A percentile compares a stretch with the other conserved stretches of the same genome.
Evolutionary conservation across 1,140 invertebrate genomes (phyloP).

Genomic region (Drosophila subpulchrella): DNA sequence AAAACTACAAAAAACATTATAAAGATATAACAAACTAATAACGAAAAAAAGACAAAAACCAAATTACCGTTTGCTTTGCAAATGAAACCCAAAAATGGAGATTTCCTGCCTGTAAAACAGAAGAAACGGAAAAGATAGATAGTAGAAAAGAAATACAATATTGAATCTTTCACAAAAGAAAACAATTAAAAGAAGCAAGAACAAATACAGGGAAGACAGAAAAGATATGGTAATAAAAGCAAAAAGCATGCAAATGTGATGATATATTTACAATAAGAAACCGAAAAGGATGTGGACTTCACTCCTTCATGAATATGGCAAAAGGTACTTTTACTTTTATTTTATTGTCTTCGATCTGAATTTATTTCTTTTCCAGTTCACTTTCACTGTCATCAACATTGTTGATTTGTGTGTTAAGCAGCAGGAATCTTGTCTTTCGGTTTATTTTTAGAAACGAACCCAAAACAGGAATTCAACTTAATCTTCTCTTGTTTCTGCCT

Average conservation of each 20-base stretch:
- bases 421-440: slow-evolving; percentile 39
- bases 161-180: slow-evolving; percentile 33
- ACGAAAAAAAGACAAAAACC: slow-evolving; percentile 42
- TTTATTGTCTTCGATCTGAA: slow-evolving; percentile 27
- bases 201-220: slow-evolving; percentile 4
- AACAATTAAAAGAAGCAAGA: slow-evolving; percentile 25
- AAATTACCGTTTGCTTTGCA: slow-evolving; percentile 84
- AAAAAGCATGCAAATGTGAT: slow-evolving; percentile 18
- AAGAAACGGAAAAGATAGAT: slow-evolving; percentile 69
- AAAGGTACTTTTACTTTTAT: slow-evolving; percentile 42
- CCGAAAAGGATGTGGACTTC: slow-evolving; percentile 19
- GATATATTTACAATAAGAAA: background rate
- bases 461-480: slow-evolving; percentile 54
- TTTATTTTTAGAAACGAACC: slow-evolving; percentile 53
- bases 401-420: slow-evolving; percentile 44
- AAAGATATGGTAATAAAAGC: background rate
- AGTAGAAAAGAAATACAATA: slow-evolving; percentile 68
- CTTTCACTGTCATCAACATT: slow-evolving; percentile 57
- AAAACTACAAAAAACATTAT: slow-evolving; percentile 34
- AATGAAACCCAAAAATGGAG: slow-evolving; percentile 84
- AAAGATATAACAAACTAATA: slow-evolving; percentile 36
- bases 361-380: slow-evolving; percentile 36
- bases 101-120: slow-evolving; percentile 84
- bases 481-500: slow-evolving; percentile 29
- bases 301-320: background rate